Conservation (phyloP, 1,140 invertebrate genomes). For the Euwallacea fornicatus region DNA sequence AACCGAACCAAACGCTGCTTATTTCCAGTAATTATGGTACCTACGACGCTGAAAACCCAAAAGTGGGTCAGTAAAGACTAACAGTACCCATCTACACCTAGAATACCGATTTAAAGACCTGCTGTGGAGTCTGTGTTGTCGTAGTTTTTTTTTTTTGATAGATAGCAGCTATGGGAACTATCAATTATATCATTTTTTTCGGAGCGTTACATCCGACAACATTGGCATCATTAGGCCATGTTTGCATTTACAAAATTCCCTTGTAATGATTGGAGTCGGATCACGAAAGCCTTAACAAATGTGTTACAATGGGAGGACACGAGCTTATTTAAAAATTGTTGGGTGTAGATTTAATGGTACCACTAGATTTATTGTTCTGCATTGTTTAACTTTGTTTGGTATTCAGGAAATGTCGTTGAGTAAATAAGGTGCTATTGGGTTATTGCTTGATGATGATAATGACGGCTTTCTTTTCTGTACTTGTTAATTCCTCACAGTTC, state of each 20-base stretch:
- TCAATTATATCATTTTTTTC: neutral
- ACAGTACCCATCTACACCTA: constrained; percentile 12
- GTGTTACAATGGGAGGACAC: neutral
- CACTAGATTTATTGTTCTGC: neutral
- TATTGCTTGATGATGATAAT: neutral
- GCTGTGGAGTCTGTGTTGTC: neutral
- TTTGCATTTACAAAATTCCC: neutral
- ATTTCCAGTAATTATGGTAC: constrained; percentile 5
- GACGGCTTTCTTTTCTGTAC: too few relatives aligned
- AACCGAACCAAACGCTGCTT: neutral
- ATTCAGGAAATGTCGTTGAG: neutral
- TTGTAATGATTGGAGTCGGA: neutral
- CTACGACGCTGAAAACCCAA: neutral
- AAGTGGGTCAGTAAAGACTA: constrained; percentile 8
- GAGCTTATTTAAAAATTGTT: constrained; percentile 2
- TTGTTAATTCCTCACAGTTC: too few relatives aligned
- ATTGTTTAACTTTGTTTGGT: constrained; percentile 5
- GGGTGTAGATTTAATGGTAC: constrained; percentile 14
- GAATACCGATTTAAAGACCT: neutral
- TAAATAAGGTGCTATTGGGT: neutral
- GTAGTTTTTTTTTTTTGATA: neutral
- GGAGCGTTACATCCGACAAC: neutral
- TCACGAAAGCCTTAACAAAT: constrained; percentile 1
- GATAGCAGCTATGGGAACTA: neutral
- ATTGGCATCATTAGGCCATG: neutral